A percentile compares a stretch with the other conserved stretches of the same genome.
Evolutionary conservation across 2,888 invertebrate species (phyloP).

Genomic region (Diplazon laetatorius): DNA sequence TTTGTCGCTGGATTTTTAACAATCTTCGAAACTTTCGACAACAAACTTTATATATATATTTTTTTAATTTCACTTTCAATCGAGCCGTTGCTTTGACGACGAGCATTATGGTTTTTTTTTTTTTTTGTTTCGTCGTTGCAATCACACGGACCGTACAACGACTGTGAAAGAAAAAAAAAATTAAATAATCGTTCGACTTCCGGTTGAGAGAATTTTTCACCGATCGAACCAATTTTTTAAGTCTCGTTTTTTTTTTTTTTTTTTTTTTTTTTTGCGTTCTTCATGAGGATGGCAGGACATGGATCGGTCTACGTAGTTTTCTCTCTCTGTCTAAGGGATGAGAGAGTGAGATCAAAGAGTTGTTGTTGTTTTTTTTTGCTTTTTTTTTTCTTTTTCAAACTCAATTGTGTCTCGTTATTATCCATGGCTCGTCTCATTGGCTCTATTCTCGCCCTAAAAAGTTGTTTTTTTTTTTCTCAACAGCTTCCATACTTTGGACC

Average conservation of each 20-base stretch:
- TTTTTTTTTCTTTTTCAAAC: too few species aligned
- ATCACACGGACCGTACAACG: conserved; percentile 55
- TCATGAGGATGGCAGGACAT: conserved; percentile 74
- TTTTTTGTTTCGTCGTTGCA: conserved; percentile 25
- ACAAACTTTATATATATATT: conserved; percentile 67
- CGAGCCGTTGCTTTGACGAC: conserved; percentile 73
- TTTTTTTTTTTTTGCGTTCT: conserved; percentile 22
- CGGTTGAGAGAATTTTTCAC: conserved; percentile 2
- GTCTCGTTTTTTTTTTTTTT: background rate
- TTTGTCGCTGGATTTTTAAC: conserved; percentile 78
- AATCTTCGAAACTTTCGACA: conserved; percentile 68
- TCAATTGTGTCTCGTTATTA: conserved; percentile 41
- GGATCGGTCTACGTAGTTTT: too few species aligned
- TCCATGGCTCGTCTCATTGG: conserved; percentile 65
- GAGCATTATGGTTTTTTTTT: conserved; percentile 60
- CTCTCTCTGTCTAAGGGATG: too few species aligned
- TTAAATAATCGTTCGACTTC: conserved; percentile 31
- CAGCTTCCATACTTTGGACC: conserved; percentile 82
- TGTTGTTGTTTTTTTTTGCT: too few species aligned
- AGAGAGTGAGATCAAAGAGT: conserved; percentile 38
- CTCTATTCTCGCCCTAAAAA: conserved; percentile 72
- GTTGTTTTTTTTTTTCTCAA: conserved; percentile 66
- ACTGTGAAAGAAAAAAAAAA: background rate
- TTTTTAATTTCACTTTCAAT: conserved; percentile 67
- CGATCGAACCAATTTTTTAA: background rate